Base-by-base conservation (phyloP, 2,888 invertebrate genomes). In the Calameuta filiformis region DNA sequence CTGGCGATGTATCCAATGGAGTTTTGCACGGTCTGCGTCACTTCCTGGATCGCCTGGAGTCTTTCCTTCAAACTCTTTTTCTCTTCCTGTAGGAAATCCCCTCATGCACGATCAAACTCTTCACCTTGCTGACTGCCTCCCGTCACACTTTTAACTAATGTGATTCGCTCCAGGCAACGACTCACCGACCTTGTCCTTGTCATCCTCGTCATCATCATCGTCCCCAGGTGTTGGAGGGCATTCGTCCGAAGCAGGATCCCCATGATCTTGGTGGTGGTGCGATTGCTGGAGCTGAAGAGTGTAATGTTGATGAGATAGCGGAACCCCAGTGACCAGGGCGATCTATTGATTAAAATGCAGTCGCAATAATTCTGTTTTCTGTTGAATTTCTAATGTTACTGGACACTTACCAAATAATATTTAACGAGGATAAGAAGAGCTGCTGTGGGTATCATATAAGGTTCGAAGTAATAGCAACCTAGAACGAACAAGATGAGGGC, bases 1-100 rank as follows among this genome's bases (percentile, higher is more conserved):
- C 98, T 97, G 12, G 98, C 98, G 81, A 98, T 95, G 89, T 96
- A 97, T 35, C 99, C 99, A 79, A 99, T 96, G 0, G 97, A 96
- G 88, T 99, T 98, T 92, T 99, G 99, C 4, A 99, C 98, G 78
- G 97, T 97, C 88, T 98, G 97, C 31, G 99, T 98, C 4, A 99
- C 98, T 92, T 99, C 99, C 91, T 99, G 99, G 85, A 99, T 98
- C 3, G 98, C 97, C 92, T 98, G 98, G 71, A 99, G 92, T 80
- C 97, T 94, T 91, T 98, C 98, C 90, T 98, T 98, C 77, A 99
- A 93, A 85, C 97, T 97, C 92, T 98, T 98, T 91, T 98, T 98
- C 90, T 98, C 98, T 91, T 98, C 98, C 96, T 97, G 87, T n/a
- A 35, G 2, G 68, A 23, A 56, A 56, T 56, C 23, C 23, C 40